phyloP scores from a whole-genome alignment of 37 sponge, comb jelly and placozoan species.

The Mnemiopsis leidyi region DNA sequence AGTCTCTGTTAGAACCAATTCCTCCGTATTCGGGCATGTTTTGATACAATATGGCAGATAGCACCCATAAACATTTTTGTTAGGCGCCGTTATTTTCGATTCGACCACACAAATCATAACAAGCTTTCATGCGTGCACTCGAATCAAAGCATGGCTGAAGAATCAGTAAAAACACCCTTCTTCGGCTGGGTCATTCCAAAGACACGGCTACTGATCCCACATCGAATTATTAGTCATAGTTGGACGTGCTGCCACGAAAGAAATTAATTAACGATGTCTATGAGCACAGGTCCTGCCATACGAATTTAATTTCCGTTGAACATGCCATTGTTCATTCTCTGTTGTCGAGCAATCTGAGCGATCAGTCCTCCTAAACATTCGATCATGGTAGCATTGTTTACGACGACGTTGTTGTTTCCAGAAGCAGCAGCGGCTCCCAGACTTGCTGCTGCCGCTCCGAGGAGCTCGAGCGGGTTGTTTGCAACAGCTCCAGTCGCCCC shows the following conservation, averaged over 20 bases:
- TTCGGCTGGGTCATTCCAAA: too few relatives aligned
- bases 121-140: too few relatives aligned
- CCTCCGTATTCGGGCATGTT: background rate
- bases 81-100: background rate
- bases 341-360: slow-evolving; percentile 55
- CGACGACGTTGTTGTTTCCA: slow-evolving; percentile 48
- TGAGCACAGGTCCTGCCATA: background rate
- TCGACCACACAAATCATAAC: too few relatives aligned
- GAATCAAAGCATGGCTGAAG: too few relatives aligned
- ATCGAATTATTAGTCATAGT: background rate
- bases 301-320: background rate
- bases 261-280: background rate
- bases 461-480: slow-evolving; percentile 31
- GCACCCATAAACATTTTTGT: background rate
- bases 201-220: background rate
- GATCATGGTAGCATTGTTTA: slow-evolving; percentile 41
- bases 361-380: slow-evolving; percentile 54
- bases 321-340: slow-evolving; percentile 46
- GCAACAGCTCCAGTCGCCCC: background rate
- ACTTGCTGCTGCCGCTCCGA: slow-evolving; percentile 63
- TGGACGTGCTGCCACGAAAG: background rate
- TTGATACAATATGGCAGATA: background rate
- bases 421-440: slow-evolving; percentile 52
- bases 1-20: background rate
- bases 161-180: too few relatives aligned